Evolutionary conservation across 2,888 invertebrate species (phyloP), one percentile per base, ranked within the genome.

Genomic region (Trichogramma dendrolimi): DNA sequence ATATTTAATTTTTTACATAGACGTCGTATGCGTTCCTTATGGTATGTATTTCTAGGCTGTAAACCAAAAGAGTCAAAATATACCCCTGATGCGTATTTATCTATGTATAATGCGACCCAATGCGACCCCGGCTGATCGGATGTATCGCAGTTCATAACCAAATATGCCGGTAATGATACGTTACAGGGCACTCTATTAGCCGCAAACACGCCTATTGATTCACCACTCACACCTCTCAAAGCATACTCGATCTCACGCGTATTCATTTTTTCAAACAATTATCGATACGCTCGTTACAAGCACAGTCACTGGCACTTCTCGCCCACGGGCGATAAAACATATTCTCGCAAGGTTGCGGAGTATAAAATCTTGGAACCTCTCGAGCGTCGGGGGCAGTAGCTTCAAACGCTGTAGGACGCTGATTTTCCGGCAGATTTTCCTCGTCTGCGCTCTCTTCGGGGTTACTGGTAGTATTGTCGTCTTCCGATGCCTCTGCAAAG

Each of bases 1-100:
- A 38, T 39, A 55, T 10, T 40, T 39, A 39, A 56, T 41, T 38
- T 27, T 44, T 6, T 38, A 6, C 55, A 50, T 43, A 55, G 56
- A 11, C 51, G 8, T n/a, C 49, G 43, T 48, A 60, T 47, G 38
- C 55, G 48, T 5, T 11, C 27, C 14, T 46, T 38, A 60, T 54
- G 60, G 40, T 60, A 54, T 6, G 44, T 27, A 14, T 49, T 41
- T 41, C 39, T 54, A 40, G 55, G 54, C 5, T 27, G 55, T n/a
- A 55, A 41, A 0, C 55, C 55, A 48, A 47, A 60, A n/a, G 40
- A 48, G 51, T 61, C 56, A 43, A 58, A 58, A 11, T 8, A 55
- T 8, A n/a, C 4, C 6, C 10, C 48, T 1, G 8, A 48, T 10
- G n/a, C 48, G 2, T 48, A n/a, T n/a, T 48, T 48, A n/a, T 48